A percentile compares a stretch with the other conserved stretches of the same genome.
phyloP scores from a whole-genome alignment of 2,113 vertebrate genomes.

The Drymodes brunneopygia region DNA sequence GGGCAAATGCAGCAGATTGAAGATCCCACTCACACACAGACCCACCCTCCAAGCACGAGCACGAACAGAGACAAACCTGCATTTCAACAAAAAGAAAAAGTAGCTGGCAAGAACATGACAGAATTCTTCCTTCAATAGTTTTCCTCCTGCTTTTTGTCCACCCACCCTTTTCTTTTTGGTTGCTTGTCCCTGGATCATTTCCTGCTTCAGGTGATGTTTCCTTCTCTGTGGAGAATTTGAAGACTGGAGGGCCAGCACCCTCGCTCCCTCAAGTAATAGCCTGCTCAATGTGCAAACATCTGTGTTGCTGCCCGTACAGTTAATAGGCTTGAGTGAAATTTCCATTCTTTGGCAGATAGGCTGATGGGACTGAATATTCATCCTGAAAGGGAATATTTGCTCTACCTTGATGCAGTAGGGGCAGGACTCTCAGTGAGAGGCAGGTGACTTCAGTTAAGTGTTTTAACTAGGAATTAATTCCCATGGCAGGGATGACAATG shows the following conservation, averaged over 20 bases:
- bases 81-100: conserved; percentile 1
- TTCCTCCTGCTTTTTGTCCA: neutral
- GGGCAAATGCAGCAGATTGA: conserved; percentile 6
- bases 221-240: neutral
- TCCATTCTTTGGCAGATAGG: neutral
- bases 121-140: conserved; percentile 22
- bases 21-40: neutral
- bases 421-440: neutral
- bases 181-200: conserved; percentile 33
- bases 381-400: neutral
- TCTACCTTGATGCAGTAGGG: neutral
- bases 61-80: neutral
- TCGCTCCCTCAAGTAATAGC: neutral
- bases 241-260: conserved; percentile 6
- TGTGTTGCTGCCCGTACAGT: neutral
- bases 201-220: conserved; percentile 18
- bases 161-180: conserved; percentile 9
- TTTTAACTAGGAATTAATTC: neutral
- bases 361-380: neutral
- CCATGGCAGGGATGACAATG: neutral
- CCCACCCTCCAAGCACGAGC: neutral
- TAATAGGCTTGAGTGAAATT: neutral
- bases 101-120: conserved; percentile 38
- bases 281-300: neutral
- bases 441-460: neutral